Evolutionary conservation across 92 coral and sea anemone species (phyloP), one percentile per base, ranked within the genome.

Genomic region (Zoanthus gigantus): DNA sequence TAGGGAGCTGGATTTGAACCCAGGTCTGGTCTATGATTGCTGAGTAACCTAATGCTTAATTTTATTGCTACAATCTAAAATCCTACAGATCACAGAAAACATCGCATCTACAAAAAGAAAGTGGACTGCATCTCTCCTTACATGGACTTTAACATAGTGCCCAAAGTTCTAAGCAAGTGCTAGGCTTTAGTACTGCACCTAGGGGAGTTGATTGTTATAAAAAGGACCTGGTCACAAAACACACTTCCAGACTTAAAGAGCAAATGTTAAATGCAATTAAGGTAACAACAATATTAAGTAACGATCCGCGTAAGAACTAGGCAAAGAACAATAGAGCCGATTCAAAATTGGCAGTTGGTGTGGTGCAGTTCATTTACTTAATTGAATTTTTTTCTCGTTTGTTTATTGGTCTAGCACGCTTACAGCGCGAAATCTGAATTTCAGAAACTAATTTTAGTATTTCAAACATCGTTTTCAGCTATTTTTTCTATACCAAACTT

Each of bases 71-170:
- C 32, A 68, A 2, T 68, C 45, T 23, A 23, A 23, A 23, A 13
- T 42, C n/a, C n/a, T 74, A 45, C 78, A 74, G 78, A 74, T 74
- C 79, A 16, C 79, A 74, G 79, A 74, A 74, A 44, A 74, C 61
- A 16, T 46, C 12, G 12, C 79, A 74, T 2, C 18, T 74, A 9
- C 79, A 74, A 16, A 74, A 74, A 48, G 79, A 74, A 74, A 37
- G 46, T 11, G 46, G 52, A 0, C 0, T 74, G 4, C 29, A 31
- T 29, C 79, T 47, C 3, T 1, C 1, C 15, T 11, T 14, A 2
- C 61, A 74, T 74, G 79, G 57, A 0, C 12, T 74, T 10, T 74
- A 56, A 6, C 46, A 42, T 6, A 31, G n/a, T 8, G 79, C 34
- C 5, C 16, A 31, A 74, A 74, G 18, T 15, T 31, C n/a, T 74